Evolutionary conservation across 2,888 invertebrate genomes (phyloP).

Genomic region (Hermodice carunculata): DNA sequence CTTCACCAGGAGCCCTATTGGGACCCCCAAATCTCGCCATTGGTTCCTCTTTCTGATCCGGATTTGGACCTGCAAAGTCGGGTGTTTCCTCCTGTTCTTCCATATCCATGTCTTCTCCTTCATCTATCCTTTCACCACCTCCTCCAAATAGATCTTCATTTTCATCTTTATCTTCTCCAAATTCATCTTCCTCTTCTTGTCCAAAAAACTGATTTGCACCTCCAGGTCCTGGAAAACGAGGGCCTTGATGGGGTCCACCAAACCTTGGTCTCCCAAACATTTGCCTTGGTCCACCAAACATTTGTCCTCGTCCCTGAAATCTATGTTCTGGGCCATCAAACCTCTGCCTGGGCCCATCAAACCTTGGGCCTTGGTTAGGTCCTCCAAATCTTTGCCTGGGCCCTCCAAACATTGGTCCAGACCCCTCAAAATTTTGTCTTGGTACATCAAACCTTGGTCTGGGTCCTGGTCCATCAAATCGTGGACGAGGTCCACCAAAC

Average conservation of each 20-base stretch:
- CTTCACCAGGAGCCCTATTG: background rate
- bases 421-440: background rate
- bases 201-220: too few relatives aligned
- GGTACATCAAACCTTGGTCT: background rate
- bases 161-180: too few relatives aligned
- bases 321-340: background rate
- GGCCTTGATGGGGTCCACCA: too few relatives aligned
- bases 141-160: too few relatives aligned
- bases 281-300: too few relatives aligned
- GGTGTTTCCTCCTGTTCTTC: too few relatives aligned
- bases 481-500: constrained; percentile 1
- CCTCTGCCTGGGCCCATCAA: constrained; percentile 1
- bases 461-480: background rate
- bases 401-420: constrained; percentile 13
- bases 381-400: background rate
- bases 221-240: too few relatives aligned
- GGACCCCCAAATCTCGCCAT: background rate
- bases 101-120: too few relatives aligned
- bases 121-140: too few relatives aligned
- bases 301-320: too few relatives aligned
- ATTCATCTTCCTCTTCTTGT: too few relatives aligned
- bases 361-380: constrained; percentile 17
- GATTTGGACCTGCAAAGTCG: background rate
- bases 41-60: background rate
- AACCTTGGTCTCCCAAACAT: too few relatives aligned